Base-by-base conservation (phyloP, 2,888 invertebrate species). In the Dinocampus coccinellae region DNA sequence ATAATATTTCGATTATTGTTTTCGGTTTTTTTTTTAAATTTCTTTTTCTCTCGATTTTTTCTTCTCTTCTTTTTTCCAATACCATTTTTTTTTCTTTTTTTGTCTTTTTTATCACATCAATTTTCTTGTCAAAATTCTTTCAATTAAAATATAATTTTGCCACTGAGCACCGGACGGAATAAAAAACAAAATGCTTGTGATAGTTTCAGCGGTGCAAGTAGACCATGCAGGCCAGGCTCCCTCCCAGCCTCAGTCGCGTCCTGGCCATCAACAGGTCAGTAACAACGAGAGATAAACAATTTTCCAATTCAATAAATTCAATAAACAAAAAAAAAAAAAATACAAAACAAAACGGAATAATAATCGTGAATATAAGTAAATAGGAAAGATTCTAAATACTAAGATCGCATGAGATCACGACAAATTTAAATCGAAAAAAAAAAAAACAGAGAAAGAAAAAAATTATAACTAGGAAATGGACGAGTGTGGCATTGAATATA, bases 261-360 rank as follows among this genome's bases (percentile, higher is more conserved):
- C 85, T 86, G 85, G 85, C 85, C 85, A 85, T 81, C 85, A 85
- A 85, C 85, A 86, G 85, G 85, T 86, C 85, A 86, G 85, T 86
- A 86, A 84, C 82, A 84, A 84, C 81, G 83, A 82, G 76, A 78
- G 80, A 79, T 82, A 78, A 78, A 77, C 78, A 73, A 62, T 69
- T 70, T 63, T 60, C 36, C 55, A 33, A 34, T 36, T 55, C 29
- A 22, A n/a, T 34, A 24, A 61, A 39, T 20, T 29, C 22, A n/a
- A 24, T 67, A 26, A 13, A 24, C 34, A 11, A 11, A 22, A 42
- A 24, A n/a, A n/a, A n/a, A n/a, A n/a, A n/a, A n/a, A n/a, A n/a
- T n/a, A n/a, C n/a, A n/a, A n/a, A n/a, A n/a, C n/a, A n/a, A n/a
- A n/a, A n/a, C n/a, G n/a, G n/a, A n/a, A n/a, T n/a, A n/a, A n/a